Evolutionary conservation across 2,797 vertebrate genomes (phyloP).

Genomic region (Bothrops alternatus): DNA sequence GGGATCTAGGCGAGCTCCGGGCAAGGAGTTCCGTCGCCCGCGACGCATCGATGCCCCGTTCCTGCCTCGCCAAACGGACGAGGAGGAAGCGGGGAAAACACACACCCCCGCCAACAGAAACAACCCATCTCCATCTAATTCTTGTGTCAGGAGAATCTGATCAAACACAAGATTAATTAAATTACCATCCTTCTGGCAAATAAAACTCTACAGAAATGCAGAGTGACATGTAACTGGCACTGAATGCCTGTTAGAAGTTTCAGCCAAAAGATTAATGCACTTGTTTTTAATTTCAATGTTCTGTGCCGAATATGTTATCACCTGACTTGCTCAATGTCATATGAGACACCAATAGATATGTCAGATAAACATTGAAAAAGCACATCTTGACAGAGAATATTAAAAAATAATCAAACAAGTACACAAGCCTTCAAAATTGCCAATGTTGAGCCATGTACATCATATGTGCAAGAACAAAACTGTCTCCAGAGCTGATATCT

Average conservation of each 20-base stretch:
- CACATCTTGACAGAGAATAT: neutral
- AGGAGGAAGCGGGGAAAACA: no score
- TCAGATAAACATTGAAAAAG: neutral
- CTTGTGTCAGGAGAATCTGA: neutral
- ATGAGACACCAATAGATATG: neutral
- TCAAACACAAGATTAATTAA: slow-evolving; percentile 30
- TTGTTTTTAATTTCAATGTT: slow-evolving; percentile 6
- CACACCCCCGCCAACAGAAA: no score
- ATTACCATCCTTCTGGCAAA: neutral
- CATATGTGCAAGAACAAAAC: slow-evolving; percentile 6
- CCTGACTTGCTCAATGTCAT: slow-evolving; percentile 14
- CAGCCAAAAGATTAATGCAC: neutral
- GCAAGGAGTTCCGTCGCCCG: no score
- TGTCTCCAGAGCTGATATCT: accelerated
- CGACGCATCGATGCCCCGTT: no score
- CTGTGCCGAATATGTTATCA: neutral
- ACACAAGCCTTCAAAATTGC: slow-evolving; percentile 35
- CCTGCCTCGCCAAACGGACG: no score
- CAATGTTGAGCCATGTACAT: neutral
- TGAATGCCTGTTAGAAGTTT: neutral
- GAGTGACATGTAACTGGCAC: slow-evolving; percentile 9
- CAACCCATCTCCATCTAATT: no score
- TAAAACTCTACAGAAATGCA: neutral
- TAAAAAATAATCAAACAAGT: slow-evolving; percentile 6
- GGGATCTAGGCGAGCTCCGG: no score